phyloP scores from a whole-genome alignment of 2,797 vertebrate species.

The Syngnathus acus region DNA sequence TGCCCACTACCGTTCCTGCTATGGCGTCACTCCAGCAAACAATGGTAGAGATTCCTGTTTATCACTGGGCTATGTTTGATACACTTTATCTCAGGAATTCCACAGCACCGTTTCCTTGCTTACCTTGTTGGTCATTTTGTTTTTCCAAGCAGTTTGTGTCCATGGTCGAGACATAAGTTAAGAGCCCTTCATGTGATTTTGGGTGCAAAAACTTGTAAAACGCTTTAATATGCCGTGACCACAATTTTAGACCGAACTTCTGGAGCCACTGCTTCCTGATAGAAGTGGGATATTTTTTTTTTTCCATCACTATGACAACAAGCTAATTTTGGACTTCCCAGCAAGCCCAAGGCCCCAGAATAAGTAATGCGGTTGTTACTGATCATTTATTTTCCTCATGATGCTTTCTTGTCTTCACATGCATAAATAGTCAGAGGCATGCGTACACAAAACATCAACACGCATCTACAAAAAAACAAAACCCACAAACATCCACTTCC shows the following conservation, averaged over 20 bases:
- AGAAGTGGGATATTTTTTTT: constrained; percentile 37
- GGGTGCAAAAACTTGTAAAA: neutral
- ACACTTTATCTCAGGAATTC: constrained; percentile 51
- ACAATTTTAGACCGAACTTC: constrained; percentile 17
- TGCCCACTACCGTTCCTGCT: constrained; percentile 50
- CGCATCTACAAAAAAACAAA: constrained; percentile 24
- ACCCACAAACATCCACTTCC: constrained; percentile 40
- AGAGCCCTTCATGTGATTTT: neutral
- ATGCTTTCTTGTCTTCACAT: constrained; percentile 21
- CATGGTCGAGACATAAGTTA: neutral
- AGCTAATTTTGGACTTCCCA: constrained; percentile 67
- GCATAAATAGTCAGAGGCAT: constrained; percentile 13
- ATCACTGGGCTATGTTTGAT: constrained; percentile 46
- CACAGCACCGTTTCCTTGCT: constrained; percentile 38
- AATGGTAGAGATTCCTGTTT: constrained; percentile 69
- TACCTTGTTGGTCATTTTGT: constrained; percentile 14
- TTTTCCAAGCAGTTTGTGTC: constrained; percentile 2
- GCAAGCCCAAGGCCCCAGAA: constrained; percentile 37
- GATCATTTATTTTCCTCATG: constrained; percentile 48
- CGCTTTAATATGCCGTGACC: constrained; percentile 36
- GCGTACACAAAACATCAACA: constrained; percentile 8
- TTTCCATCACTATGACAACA: constrained; percentile 43
- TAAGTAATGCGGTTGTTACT: constrained; percentile 54
- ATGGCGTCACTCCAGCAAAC: constrained; percentile 53
- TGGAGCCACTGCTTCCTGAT: constrained; percentile 57